Base-by-base conservation (phyloP, 2,113 vertebrate genomes). In the Zootoca vivipara region DNA sequence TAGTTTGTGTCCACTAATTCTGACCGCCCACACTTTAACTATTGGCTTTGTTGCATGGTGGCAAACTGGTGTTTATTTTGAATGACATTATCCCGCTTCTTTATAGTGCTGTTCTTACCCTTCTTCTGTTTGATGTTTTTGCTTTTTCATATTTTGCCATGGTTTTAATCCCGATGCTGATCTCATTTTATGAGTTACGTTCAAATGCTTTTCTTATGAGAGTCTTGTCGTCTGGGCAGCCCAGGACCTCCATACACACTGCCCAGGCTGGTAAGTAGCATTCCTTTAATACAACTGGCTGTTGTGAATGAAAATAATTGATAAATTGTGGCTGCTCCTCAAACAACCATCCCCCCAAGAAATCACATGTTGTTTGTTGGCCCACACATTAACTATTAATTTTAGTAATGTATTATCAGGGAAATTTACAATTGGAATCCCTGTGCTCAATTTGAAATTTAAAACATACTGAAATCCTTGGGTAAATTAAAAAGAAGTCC, bases 361-460 rank as follows among this genome's bases (percentile, higher is more conserved):
- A 85, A 85, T 92, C 93, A 87, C 91, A 85, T 87, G 91, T 65
- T 91, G 28, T 42, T 92, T 89, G 30, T 69, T 91, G 77, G n/a
- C n/a, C n/a, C n/a, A 12, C 70, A 73, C 16, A n/a, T 15, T 33
- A 73, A 35, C 15, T 16, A 73, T 73, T 30, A 33, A 62, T 20
- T 67, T 67, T 7, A 28, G 65, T 28, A 67, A 8, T 67, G 42
- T 77, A 67, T 82, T 82, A 65, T 40, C 30, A 46, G 28, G 40
- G 9, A 52, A 70, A 52, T 52, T 2, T 22, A n/a, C 30, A 30
- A 64, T 6, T 15, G 28, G 33, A 58, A 74, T 77, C 10, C 46
- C 3, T 40, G n/a, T 10, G 3, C n/a, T 26, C 74, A 85, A 74
- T 85, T 67, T 62, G 52, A 85, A 74, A 46, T 46, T 85, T 33